Evolutionary conservation across 2,888 invertebrate genomes (phyloP).

Genomic region (Ceraclea dissimilis): DNA sequence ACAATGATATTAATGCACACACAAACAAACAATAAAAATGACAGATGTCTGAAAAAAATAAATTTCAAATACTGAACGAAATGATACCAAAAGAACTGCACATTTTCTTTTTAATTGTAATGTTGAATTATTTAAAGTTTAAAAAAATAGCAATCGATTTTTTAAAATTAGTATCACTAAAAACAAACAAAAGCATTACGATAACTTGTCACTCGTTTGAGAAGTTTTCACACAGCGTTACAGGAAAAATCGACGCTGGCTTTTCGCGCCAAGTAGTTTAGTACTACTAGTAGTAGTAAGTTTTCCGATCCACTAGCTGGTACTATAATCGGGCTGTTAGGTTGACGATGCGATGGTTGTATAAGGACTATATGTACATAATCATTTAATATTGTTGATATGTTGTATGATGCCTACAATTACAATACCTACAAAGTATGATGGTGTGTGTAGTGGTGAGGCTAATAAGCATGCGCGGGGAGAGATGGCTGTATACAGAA

Average conservation of each 20-base stretch:
- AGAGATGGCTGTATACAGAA: background rate
- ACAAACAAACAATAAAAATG: too few species aligned
- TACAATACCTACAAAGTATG: too few species aligned
- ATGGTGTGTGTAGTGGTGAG: background rate
- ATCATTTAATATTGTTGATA: background rate
- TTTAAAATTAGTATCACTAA: too few species aligned
- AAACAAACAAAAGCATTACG: background rate
- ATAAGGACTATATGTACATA: background rate
- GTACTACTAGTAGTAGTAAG: conserved; percentile 16
- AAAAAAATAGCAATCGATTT: too few species aligned
- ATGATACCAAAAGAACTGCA: too few species aligned
- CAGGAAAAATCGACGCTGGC: conserved; percentile 20
- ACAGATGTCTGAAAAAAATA: too few species aligned
- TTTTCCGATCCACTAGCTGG: conserved; percentile 13
- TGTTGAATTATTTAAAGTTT: too few species aligned
- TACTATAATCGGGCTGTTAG: too few species aligned
- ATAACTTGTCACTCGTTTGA: background rate
- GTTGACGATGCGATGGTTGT: conserved; percentile 2
- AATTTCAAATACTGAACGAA: too few species aligned
- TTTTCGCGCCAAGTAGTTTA: conserved; percentile 18
- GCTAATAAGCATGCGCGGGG: background rate
- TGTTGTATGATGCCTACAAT: too few species aligned
- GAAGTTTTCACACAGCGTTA: background rate
- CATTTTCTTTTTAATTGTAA: too few species aligned
- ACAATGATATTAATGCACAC: too few species aligned